Percentiles rank a stretch among this genome's conserved stretches.
Evolutionary conservation across 2,797 vertebrate species (phyloP).

Genomic region (Acanthopagrus latus): DNA sequence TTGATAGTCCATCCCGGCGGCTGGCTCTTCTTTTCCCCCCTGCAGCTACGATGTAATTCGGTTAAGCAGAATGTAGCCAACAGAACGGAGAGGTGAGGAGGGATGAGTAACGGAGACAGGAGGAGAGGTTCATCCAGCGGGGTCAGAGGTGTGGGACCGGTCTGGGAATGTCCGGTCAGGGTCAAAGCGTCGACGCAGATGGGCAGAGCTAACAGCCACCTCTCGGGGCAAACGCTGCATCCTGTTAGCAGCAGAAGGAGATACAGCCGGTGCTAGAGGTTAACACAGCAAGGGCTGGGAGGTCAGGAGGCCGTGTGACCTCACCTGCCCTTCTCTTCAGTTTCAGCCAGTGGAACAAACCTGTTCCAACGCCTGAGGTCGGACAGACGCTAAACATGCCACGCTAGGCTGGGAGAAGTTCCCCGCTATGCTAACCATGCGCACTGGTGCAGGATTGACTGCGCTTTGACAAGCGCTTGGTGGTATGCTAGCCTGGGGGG

Average conservation of each 20-base stretch:
- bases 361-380: slow-evolving; percentile 68
- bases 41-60: slow-evolving; percentile 69
- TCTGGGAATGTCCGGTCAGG: slow-evolving; percentile 76
- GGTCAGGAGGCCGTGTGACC: slow-evolving; percentile 68
- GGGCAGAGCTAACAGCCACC: slow-evolving; percentile 61
- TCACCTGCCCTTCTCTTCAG: slow-evolving; percentile 75
- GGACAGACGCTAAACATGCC: slow-evolving; percentile 57
- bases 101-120: slow-evolving; percentile 51
- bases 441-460: slow-evolving; percentile 37
- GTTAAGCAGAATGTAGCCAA: slow-evolving; percentile 69
- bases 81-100: slow-evolving; percentile 46
- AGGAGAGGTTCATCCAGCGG: slow-evolving; percentile 37
- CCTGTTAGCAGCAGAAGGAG: slow-evolving; percentile 74
- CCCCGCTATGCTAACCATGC: slow-evolving; percentile 45
- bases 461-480: slow-evolving; percentile 42
- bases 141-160: slow-evolving; percentile 74
- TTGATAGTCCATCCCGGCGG: slow-evolving; percentile 52
- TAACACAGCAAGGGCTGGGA: slow-evolving; percentile 72
- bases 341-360: slow-evolving; percentile 81
- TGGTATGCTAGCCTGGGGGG: slow-evolving; percentile 46
- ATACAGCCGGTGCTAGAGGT: slow-evolving; percentile 75
- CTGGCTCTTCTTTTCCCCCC: slow-evolving; percentile 61
- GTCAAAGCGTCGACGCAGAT: slow-evolving; percentile 65
- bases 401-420: slow-evolving; percentile 38
- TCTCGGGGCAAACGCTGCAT: slow-evolving; percentile 73